Percentiles rank a stretch among this genome's conserved stretches.
phyloP scores from a whole-genome alignment of 2,113 vertebrate species.

The Dipodomys stephensi region DNA sequence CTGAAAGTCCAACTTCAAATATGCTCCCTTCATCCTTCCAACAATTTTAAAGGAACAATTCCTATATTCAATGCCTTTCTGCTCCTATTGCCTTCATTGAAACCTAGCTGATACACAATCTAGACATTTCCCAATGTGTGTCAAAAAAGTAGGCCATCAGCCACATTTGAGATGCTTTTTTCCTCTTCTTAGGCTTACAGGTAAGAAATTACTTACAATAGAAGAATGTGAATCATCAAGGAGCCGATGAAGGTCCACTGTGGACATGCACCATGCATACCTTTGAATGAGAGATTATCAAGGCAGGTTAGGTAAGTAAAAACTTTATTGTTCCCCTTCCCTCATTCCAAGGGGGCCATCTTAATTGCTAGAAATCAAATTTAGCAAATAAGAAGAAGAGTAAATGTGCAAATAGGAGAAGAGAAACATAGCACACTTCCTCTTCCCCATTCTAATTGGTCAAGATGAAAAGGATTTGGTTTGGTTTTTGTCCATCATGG shows the following conservation, averaged over 20 bases:
- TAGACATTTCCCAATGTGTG: neutral
- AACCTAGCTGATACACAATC: neutral
- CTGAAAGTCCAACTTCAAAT: neutral
- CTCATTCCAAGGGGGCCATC: neutral
- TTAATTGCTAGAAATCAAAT: neutral
- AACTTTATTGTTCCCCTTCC: neutral
- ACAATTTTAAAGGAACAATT: neutral
- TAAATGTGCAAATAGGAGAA: neutral
- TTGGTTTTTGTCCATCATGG: too few species aligned
- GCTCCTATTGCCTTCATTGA: neutral
- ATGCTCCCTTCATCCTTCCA: neutral
- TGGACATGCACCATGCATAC: too few species aligned
- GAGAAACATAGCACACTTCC: neutral
- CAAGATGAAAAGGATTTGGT: too few species aligned
- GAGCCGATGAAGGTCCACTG: neutral
- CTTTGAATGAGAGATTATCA: neutral
- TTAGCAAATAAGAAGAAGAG: neutral
- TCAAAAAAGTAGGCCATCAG: neutral
- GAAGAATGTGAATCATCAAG: neutral
- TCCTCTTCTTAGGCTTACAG: neutral
- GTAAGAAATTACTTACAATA: neutral
- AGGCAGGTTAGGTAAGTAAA: neutral
- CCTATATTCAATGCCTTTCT: neutral
- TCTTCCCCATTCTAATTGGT: too few species aligned
- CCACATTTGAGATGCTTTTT: neutral